Base-by-base conservation (phyloP, 2,797 vertebrate species). In the Clarias laeviceps region DNA sequence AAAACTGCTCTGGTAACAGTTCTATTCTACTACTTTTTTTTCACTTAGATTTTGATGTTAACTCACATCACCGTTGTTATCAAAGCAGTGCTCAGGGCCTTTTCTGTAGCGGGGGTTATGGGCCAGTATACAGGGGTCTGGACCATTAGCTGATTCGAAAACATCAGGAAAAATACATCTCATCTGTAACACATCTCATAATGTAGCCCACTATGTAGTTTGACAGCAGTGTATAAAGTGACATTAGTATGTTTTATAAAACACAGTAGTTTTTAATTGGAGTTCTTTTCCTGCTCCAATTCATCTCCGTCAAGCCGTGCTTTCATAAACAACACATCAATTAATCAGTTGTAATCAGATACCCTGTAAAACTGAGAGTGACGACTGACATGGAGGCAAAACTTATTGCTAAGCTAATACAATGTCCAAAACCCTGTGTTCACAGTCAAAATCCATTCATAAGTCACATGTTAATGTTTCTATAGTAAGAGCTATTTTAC, bases 91-190 rank as follows among this genome's bases (percentile, higher is more conserved):
- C 2, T 98, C 97, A 0, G 98, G 98, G 66, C 98, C 98, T 91
- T 99, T 99, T 89, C 98, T 95, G 91, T 99, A 97, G 91, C 98
- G 94, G n/a, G 98, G 98, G 20, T 96, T 97, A 84, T 98, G 96
- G 85, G 98, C 97, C 94, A 99, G 96, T 87, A 97, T 95, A 81
- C 98, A 99, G 7, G 96, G 98, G 90, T 99, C 94, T 27, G 98
- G 98, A 85, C 98, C 98, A 90, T 96, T 96, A 92, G 98, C 98
- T 97, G 92, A 91, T 91, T 80, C 86, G 69, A 86, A 73, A 72
- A 11, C 50, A 94, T 96, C 95, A 86, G 64, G 86, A 80, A 24
- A 80, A 84, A 65, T 59, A 87, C 15, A 78, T 22, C 5, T 45
- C 12, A 9, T 61, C 40, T 76, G 56, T 32, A 84, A 80, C 69